phyloP scores from a whole-genome alignment of 2,888 invertebrate species.

The Tetragnatha montana region DNA sequence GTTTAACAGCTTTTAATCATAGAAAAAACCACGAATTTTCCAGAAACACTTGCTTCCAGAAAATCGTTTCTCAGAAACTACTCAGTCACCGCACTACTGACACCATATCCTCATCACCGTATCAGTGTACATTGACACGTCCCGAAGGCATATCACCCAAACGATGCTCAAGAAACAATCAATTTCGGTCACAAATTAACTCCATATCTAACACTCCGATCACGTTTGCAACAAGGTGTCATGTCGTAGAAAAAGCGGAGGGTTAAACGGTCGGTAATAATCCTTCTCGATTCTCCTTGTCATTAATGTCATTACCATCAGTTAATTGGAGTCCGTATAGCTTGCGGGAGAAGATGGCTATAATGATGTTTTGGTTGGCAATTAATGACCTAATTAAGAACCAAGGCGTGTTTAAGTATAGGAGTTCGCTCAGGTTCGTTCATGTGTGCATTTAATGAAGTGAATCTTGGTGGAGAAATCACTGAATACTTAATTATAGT shows the following conservation, averaged over 20 bases:
- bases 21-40: too few relatives aligned
- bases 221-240: not conserved
- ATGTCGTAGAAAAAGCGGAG: not conserved
- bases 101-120: constrained; percentile 9
- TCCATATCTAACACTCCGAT: not conserved
- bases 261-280: not conserved
- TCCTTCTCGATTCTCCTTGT: not conserved
- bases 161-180: constrained; percentile 9
- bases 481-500: too few relatives aligned
- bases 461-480: too few relatives aligned
- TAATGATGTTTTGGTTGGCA: not conserved
- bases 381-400: not conserved
- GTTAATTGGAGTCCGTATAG: not conserved
- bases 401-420: not conserved
- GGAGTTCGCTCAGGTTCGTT: too few relatives aligned
- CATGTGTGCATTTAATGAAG: too few relatives aligned
- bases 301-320: not conserved
- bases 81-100: constrained; percentile 4
- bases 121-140: constrained; percentile 35
- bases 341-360: not conserved
- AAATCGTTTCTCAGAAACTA: too few relatives aligned
- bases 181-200: constrained; percentile 5
- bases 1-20: too few relatives aligned
- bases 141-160: constrained; percentile 6
- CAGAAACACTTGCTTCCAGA: too few relatives aligned